These are phyloP conservation scores for Anarhynchus alexandrinus DNA, from an alignment of 2,113 vertebrate species.

Conservation along the genomic window DNA sequence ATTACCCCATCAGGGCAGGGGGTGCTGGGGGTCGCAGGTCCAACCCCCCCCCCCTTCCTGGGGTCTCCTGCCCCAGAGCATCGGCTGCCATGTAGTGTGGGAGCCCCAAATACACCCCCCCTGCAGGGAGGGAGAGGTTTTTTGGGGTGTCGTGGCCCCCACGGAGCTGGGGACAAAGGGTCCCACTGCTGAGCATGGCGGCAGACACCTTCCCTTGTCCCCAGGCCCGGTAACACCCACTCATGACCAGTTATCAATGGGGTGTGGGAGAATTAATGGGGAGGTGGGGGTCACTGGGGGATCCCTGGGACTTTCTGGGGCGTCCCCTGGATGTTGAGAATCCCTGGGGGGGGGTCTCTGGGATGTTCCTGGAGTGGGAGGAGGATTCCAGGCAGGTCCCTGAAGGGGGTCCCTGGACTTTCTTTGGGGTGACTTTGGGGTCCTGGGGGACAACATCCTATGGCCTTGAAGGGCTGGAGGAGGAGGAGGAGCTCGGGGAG, in stretches of 20 bases:
- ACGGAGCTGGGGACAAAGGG: fast-evolving
- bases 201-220: not conserved
- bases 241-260: fast-evolving
- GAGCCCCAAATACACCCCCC: fast-evolving
- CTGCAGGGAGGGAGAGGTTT: not conserved
- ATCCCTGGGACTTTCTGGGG: not conserved
- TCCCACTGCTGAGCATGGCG: fast-evolving
- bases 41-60: fast-evolving
- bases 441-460: no score
- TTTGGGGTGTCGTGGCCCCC: not conserved
- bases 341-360: not conserved
- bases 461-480: not conserved
- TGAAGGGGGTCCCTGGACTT: no score
- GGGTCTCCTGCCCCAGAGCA: not conserved
- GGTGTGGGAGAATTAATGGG: no score
- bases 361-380: not conserved
- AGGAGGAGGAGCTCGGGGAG: not conserved
- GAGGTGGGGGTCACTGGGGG: no score
- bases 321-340: not conserved
- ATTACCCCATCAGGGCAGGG: not conserved
- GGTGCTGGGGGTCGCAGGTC: no score
- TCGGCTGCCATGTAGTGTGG: no score
- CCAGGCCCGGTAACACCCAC: not conserved
- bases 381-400: not conserved
- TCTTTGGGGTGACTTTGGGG: no score